Evolutionary conservation across 2,888 invertebrate species (phyloP).

Genomic region (Camptogramma bilineatum): DNA sequence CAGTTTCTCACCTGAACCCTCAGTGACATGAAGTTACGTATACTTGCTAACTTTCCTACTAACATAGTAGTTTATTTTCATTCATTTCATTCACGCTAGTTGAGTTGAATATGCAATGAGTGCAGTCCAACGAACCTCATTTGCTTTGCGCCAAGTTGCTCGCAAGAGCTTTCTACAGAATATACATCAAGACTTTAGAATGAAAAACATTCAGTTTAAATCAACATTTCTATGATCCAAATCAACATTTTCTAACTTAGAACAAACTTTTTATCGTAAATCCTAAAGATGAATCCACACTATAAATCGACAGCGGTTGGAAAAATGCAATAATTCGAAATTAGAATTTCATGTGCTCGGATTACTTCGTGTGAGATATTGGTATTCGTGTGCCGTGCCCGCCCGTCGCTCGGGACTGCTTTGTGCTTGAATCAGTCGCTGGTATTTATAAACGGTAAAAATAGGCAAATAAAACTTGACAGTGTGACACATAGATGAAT

Average conservation of each 20-base stretch:
- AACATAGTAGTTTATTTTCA: neutral
- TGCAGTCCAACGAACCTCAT: slow-evolving; percentile 25
- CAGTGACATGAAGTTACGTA: neutral
- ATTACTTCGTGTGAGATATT: slow-evolving; percentile 52
- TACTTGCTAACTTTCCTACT: neutral
- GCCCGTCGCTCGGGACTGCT: slow-evolving; percentile 42
- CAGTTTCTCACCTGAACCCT: neutral
- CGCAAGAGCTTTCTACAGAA: neutral
- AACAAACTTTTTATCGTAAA: slow-evolving; percentile 18
- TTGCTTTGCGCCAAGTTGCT: slow-evolving; percentile 18
- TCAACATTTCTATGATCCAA: neutral
- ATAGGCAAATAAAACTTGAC: slow-evolving; percentile 42
- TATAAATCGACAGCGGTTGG: slow-evolving; percentile 26
- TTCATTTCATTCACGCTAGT: slow-evolving; percentile 28
- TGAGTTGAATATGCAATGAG: slow-evolving; percentile 28
- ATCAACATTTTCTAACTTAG: neutral
- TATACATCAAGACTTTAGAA: neutral
- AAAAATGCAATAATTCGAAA: slow-evolving; percentile 46
- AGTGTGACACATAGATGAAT: slow-evolving; percentile 41
- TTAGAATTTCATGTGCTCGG: slow-evolving; percentile 57
- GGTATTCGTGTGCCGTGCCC: slow-evolving; percentile 57
- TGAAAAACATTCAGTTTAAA: neutral
- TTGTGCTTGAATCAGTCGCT: slow-evolving; percentile 54
- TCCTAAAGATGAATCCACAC: slow-evolving; percentile 32
- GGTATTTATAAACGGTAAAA: slow-evolving; percentile 58